Evolutionary conservation across 1,140 invertebrate species (phyloP).

Genomic region (Aphaenogaster rudis): DNA sequence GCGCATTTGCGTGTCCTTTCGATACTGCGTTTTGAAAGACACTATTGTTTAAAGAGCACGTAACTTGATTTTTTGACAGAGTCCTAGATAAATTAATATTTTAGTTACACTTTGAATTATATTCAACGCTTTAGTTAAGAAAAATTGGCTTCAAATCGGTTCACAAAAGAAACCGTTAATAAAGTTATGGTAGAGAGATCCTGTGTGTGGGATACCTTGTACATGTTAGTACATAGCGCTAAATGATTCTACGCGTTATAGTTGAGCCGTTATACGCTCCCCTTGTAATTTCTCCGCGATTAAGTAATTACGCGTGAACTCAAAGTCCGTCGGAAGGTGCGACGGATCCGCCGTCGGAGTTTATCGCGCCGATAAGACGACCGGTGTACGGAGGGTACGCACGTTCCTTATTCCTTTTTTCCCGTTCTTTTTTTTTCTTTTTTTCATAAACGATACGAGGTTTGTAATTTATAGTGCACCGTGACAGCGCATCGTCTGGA

Average conservation of each 20-base stretch:
- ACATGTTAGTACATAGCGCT: not conserved
- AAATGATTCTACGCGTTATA: slow-evolving; percentile 40
- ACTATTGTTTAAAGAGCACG: not conserved
- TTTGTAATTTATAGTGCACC: slow-evolving; percentile 83
- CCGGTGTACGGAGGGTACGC: slow-evolving; percentile 66
- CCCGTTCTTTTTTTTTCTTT: slow-evolving; percentile 34
- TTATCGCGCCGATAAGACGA: slow-evolving; percentile 77
- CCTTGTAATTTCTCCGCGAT: slow-evolving; percentile 45
- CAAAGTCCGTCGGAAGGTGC: slow-evolving; percentile 48
- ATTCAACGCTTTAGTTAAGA: not conserved
- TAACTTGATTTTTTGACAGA: not conserved
- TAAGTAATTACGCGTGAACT: slow-evolving; percentile 58
- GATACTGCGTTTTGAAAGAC: not conserved
- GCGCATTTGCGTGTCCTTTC: not conserved
- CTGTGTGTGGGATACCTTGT: not conserved
- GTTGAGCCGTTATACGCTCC: slow-evolving; percentile 40
- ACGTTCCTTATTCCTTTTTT: not conserved
- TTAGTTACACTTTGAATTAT: not conserved
- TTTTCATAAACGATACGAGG: slow-evolving; percentile 80
- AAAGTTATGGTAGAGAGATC: not conserved
- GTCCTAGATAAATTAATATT: not conserved
- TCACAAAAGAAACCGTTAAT: not conserved
- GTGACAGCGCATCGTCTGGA: slow-evolving; percentile 82
- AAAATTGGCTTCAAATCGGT: not conserved
- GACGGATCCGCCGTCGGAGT: slow-evolving; percentile 77